Conservation (phyloP, 2,888 invertebrate species). For the Autographa pulchrina region DNA sequence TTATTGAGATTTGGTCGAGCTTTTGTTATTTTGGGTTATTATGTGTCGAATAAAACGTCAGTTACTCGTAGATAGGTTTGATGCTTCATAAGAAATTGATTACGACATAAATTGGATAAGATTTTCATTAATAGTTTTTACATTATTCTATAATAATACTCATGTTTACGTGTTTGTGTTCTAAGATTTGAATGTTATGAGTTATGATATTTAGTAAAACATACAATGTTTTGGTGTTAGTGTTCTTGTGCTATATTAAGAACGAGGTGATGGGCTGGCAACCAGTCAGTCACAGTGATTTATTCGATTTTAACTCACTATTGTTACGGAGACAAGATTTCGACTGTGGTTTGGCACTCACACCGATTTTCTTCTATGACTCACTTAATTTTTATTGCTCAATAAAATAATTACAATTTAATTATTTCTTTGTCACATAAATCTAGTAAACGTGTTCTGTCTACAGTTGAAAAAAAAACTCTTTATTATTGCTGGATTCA, state of each 20-base stretch:
- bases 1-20: slow-evolving; percentile 12
- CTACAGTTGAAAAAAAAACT: no score
- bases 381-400: slow-evolving; percentile 1
- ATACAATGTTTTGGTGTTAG: background rate
- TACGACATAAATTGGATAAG: no score
- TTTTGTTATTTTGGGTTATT: background rate
- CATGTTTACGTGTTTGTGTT: background rate
- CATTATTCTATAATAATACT: no score
- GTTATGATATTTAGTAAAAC: background rate
- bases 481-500: no score
- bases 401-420: background rate
- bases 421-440: background rate
- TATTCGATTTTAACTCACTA: slow-evolving; percentile 28
- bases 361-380: slow-evolving; percentile 2
- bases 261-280: slow-evolving; percentile 14
- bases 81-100: no score
- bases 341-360: slow-evolving; percentile 13
- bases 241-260: slow-evolving; percentile 6
- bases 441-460: background rate
- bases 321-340: slow-evolving; percentile 28
- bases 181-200: background rate
- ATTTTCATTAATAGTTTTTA: no score
- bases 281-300: slow-evolving; percentile 29
- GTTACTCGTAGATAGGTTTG: no score
- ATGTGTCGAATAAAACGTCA: background rate